These are phyloP conservation scores for Planococcus citri DNA, from an alignment of 1,140 invertebrate genomes.

Conservation along the genomic window DNA sequence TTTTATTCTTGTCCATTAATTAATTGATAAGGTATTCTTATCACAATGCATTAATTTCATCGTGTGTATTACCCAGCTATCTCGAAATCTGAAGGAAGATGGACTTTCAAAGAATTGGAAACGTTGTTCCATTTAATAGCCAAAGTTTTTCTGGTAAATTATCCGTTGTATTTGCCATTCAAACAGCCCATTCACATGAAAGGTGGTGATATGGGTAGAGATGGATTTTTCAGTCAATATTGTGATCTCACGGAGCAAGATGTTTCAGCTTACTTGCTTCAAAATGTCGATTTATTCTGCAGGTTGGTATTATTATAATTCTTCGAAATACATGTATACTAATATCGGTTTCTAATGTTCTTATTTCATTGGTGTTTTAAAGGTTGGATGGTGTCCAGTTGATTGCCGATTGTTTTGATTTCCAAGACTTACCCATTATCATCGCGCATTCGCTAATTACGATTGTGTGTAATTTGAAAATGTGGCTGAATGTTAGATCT, in stretches of 20 bases:
- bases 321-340: too few relatives aligned
- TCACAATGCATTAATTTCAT: neutral
- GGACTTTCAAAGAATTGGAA: constrained; percentile 62
- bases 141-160: constrained; percentile 74
- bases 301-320: constrained; percentile 31
- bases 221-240: constrained; percentile 45
- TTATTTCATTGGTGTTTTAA: too few relatives aligned
- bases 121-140: constrained; percentile 62
- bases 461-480: constrained; percentile 78
- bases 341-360: neutral
- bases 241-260: constrained; percentile 88
- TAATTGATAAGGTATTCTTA: neutral
- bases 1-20: neutral
- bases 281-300: constrained; percentile 83
- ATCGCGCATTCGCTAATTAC: constrained; percentile 83
- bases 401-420: constrained; percentile 70
- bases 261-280: constrained; percentile 73
- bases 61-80: neutral
- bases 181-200: constrained; percentile 67
- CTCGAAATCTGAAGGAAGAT: constrained; percentile 32
- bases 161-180: constrained; percentile 82
- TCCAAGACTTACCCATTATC: constrained; percentile 61
- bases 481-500: constrained; percentile 86
- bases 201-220: constrained; percentile 49
- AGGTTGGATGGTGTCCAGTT: constrained; percentile 75